Evolutionary conservation across 2,113 vertebrate species (phyloP), one percentile per base, ranked within the genome.

Genomic region (Tetrao urogallus): DNA sequence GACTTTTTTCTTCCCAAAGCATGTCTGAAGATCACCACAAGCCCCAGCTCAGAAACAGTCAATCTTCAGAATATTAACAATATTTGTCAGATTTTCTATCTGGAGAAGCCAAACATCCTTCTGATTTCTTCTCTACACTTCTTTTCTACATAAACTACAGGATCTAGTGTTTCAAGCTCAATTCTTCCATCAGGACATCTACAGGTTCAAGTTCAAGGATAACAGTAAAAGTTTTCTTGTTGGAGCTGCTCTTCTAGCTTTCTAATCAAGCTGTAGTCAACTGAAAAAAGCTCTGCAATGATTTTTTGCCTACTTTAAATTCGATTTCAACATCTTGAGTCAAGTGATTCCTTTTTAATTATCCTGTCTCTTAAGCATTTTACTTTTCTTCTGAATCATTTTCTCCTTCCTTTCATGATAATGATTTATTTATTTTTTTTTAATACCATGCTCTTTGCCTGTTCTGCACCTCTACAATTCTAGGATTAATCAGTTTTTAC

Each of bases 1-100:
- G 38, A 52, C 16, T 48, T 18, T 6, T 63, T 13, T 42, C n/a
- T 77, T 77, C 72, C 38, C 4, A 5, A 32, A 81, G 42, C 2
- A 11, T 18, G 10, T 4, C 42, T 57, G 30, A 75, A 74, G 42
- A 74, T 24, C 13, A 69, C 8, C 21, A 71, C 24, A 78, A 70
- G 22, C 13, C 17, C 58, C 0, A 1, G 3, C 18, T 54, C 20
- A 58, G 22, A 10, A 81, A 73, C 10, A 73, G 50, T 0, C 30
- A 47, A 86, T 5, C 17, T 91, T 78, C 24, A 74, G 38, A 28
- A 74, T 6, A 42, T n/a, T 3, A 42, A 2, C 74, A 66, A 7
- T 64, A 56, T 38, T 79, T 82, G 22, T 72, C 52, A 81, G 34
- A 74, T 43, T 47, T 79, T 65, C 40, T 50, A 3, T 42, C 57